These are phyloP conservation scores for Cybosia mesomella DNA, from an alignment of 2,888 invertebrate species.

Conservation along the genomic window DNA sequence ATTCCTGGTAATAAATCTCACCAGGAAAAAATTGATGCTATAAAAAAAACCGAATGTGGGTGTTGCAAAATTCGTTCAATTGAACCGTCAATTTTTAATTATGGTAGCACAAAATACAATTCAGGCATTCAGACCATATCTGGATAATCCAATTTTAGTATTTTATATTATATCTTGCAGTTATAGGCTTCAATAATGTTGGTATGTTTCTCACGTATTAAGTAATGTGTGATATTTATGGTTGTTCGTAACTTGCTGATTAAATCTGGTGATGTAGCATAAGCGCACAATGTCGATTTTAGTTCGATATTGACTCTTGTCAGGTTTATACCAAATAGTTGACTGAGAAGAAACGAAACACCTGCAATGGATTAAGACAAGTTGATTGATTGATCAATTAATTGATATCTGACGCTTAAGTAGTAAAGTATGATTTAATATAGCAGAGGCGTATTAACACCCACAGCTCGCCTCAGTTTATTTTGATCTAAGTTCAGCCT, in stretches of 20 bases:
- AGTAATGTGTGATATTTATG: constrained; percentile 29
- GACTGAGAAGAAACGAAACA: too few relatives aligned
- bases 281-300: neutral
- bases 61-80: constrained; percentile 1
- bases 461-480: too few relatives aligned
- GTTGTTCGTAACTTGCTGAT: constrained; percentile 24
- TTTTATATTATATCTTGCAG: constrained; percentile 29
- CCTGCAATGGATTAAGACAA: too few relatives aligned
- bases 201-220: constrained; percentile 47
- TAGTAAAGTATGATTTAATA: too few relatives aligned
- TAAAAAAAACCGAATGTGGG: neutral
- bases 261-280: constrained; percentile 8
- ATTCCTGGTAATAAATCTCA: too few relatives aligned
- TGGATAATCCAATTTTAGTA: constrained; percentile 38
- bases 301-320: too few relatives aligned
- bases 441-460: too few relatives aligned
- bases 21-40: too few relatives aligned
- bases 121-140: constrained; percentile 30
- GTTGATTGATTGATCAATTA: too few relatives aligned
- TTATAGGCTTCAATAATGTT: constrained; percentile 36
- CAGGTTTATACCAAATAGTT: too few relatives aligned
- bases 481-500: too few relatives aligned
- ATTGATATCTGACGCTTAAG: too few relatives aligned
- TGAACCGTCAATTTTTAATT: constrained; percentile 33
- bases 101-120: constrained; percentile 28